Percentiles rank a stretch among this genome's conserved stretches.
These are phyloP conservation scores for Paralvinella palmiformis DNA, from an alignment of 1,140 invertebrate genomes.

Conservation along the genomic window DNA sequence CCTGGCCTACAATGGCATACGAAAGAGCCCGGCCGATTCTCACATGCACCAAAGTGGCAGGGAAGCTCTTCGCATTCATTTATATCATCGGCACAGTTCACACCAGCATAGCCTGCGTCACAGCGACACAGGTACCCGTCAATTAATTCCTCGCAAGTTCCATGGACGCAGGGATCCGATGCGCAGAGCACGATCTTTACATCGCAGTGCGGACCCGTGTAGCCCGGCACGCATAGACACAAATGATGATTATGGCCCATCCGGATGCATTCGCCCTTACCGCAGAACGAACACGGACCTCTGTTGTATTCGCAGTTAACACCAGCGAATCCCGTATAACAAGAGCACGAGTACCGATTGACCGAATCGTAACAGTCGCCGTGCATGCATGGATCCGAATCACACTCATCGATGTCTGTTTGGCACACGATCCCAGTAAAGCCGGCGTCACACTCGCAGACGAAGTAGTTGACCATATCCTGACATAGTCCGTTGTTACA, in stretches of 20 bases:
- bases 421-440: slow-evolving; percentile 96
- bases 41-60: slow-evolving; percentile 21
- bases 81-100: slow-evolving; percentile 5
- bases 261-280: too few relatives aligned
- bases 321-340: background rate
- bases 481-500: slow-evolving; percentile 24
- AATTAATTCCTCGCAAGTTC: background rate
- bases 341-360: background rate
- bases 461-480: slow-evolving; percentile 61
- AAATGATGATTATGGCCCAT: too few relatives aligned
- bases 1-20: slow-evolving; percentile 60
- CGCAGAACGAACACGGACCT: too few relatives aligned
- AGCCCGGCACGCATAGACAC: slow-evolving; percentile 60
- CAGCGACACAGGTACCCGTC: slow-evolving; percentile 5
- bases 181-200: slow-evolving; percentile 63
- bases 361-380: slow-evolving; percentile 69
- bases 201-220: slow-evolving; percentile 63
- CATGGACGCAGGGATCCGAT: slow-evolving; percentile 52
- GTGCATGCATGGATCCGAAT: slow-evolving; percentile 78
- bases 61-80: slow-evolving; percentile 21
- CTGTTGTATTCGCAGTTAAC: slow-evolving; percentile 10
- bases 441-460: slow-evolving; percentile 85
- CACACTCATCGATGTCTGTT: slow-evolving; percentile 84
- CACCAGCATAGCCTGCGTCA: background rate
- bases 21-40: slow-evolving; percentile 19